Evolutionary conservation across 1,140 invertebrate species (phyloP), one percentile per base, ranked within the genome.

Genomic region (Macrobrachium nipponense): DNA sequence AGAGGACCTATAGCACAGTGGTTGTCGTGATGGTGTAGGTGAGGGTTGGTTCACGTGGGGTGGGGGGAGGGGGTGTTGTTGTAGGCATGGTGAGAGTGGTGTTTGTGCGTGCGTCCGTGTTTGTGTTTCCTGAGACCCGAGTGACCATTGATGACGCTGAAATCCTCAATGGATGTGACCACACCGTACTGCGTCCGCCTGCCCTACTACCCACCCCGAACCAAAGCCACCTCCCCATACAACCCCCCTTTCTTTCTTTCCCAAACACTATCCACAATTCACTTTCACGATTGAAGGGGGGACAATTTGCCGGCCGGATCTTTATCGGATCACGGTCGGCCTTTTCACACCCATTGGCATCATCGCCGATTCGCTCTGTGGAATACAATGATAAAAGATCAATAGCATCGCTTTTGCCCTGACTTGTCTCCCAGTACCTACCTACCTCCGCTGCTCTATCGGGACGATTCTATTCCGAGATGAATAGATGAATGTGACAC

Each of bases 61-160:
- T 15, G 59, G 59, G n/a, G n/a, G 77, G 59, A 62, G 0, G 43
- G 72, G 43, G 72, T 44, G 73, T 18, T 61, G 12, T 20, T 17
- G 76, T 80, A 60, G 27, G 76, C 51, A 78, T 51, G 44, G 64
- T 82, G 64, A 51, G 66, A 15, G 66, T 82, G 80, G 78, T 61
- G 78, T 80, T 61, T n/a, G 62, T 80, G 78, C 68, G 78, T 77
- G 75, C 59, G 75, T 77, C 58, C 62, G 59, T 64, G 77, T 64
- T 59, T 64, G 77, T 80, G 60, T 61, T 17, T 72, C 68, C 43
- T 59, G 51, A 51, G 51, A 51, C 51, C 51, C 51, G 51, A 73
- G 44, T 59, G 81, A 62, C 81, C 76, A 70, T 64, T 44, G 81
- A 76, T 62, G 70, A 73, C 17, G 17, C 27, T 43, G 23, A 23